These are phyloP conservation scores for Chrysomallon squamiferum DNA, from an alignment of 1,140 invertebrate genomes.

Conservation along the genomic window DNA sequence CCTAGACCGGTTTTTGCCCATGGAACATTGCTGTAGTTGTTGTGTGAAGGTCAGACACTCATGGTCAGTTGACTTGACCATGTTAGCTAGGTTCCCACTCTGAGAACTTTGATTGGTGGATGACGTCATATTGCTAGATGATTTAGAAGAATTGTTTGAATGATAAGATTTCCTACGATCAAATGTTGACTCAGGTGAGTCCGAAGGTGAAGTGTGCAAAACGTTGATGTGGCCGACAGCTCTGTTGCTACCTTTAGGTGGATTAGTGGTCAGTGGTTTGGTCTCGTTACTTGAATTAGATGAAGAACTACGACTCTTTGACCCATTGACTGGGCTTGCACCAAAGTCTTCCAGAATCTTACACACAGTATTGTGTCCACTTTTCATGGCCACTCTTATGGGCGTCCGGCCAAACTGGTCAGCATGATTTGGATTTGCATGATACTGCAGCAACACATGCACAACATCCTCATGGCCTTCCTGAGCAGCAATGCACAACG, in stretches of 20 bases:
- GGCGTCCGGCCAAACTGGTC: conserved; percentile 88
- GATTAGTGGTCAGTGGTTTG: conserved; percentile 67
- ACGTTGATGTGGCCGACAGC: conserved; percentile 47
- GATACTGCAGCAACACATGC: conserved; percentile 81
- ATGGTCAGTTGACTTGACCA: conserved; percentile 20
- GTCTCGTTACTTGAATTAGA: conserved; percentile 66
- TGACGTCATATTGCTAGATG: conserved; percentile 75
- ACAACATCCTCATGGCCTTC: conserved; percentile 94
- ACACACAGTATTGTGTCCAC: conserved; percentile 76
- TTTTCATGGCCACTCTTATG: conserved; percentile 78
- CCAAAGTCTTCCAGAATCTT: conserved; percentile 68
- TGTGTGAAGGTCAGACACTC: conserved; percentile 73
- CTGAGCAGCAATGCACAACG: conserved; percentile 90
- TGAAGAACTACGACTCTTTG: conserved; percentile 46
- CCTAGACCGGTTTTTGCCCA: conserved; percentile 56
- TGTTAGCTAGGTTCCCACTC: conserved; percentile 37
- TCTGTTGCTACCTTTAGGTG: conserved; percentile 20
- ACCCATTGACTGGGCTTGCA: conserved; percentile 39
- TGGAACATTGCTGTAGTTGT: conserved; percentile 73
- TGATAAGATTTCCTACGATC: conserved; percentile 75
- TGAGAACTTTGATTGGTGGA: conserved; percentile 67
- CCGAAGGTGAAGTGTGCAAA: conserved; percentile 55
- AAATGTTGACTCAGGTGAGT: conserved; percentile 73
- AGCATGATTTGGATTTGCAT: conserved; percentile 90
- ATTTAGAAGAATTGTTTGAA: conserved; percentile 75